A percentile compares a stretch with the other conserved stretches of the same genome.
These are phyloP conservation scores for Enteromius fasciolatus DNA, from an alignment of 2,797 vertebrate genomes.

Conservation along the genomic window DNA sequence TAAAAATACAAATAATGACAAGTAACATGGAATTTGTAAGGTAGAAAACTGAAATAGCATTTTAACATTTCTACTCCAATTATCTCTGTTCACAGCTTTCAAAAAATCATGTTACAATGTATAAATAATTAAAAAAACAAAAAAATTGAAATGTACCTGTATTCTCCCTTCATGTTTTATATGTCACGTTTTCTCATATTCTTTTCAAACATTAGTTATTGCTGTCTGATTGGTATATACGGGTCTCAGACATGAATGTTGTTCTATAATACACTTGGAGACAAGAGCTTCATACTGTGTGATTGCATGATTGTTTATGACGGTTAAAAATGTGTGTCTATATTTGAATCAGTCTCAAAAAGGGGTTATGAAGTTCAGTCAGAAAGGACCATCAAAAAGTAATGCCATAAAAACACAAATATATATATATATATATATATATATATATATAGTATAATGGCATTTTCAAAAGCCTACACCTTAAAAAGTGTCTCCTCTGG, in stretches of 20 bases:
- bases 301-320: constrained; percentile 21
- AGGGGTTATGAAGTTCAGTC: constrained; percentile 14
- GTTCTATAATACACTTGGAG: constrained; percentile 23
- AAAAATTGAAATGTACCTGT: background rate
- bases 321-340: constrained; percentile 13
- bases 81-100: background rate
- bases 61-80: background rate
- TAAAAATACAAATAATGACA: too few relatives aligned
- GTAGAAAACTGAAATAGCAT: background rate
- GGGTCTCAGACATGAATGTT: background rate
- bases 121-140: background rate
- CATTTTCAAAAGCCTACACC: background rate
- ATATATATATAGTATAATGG: background rate
- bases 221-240: background rate
- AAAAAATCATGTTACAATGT: background rate
- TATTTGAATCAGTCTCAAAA: constrained; percentile 5
- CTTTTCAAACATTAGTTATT: background rate
- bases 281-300: background rate
- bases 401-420: too few relatives aligned
- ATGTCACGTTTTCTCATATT: background rate
- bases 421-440: background rate
- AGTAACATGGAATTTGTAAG: too few relatives aligned
- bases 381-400: background rate
- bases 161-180: background rate
- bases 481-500: constrained; percentile 14